Percentiles rank a stretch among this genome's conserved stretches.
These are phyloP conservation scores for Myxocyprinus asiaticus DNA, from an alignment of 2,113 vertebrate genomes.

Conservation along the genomic window DNA sequence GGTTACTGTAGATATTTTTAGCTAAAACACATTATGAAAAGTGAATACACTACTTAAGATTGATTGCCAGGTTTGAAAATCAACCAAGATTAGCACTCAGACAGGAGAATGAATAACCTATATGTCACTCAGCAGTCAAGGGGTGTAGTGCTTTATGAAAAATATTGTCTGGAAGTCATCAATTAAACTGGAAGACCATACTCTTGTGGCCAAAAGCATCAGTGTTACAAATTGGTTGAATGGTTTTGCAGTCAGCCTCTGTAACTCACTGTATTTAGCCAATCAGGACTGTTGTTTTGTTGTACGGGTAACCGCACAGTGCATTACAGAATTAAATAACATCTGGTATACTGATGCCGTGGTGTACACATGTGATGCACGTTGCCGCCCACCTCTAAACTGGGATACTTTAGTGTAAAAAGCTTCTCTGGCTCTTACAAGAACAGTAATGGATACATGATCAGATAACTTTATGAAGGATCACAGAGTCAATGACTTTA, in stretches of 20 bases:
- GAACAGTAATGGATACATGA: slow-evolving; percentile 24
- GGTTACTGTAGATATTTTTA: background rate
- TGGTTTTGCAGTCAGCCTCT: background rate
- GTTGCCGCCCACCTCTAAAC: slow-evolving; percentile 9
- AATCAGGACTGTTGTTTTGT: background rate
- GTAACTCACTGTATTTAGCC: background rate
- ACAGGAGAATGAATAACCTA: no score
- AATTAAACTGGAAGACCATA: background rate
- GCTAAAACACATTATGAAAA: background rate
- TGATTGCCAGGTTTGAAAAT: slow-evolving; percentile 19
- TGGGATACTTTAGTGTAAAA: slow-evolving; percentile 4
- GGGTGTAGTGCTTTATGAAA: slow-evolving; percentile 4
- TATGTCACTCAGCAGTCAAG: background rate
- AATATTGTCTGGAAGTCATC: background rate
- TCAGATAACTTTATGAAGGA: background rate
- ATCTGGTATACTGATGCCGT: background rate
- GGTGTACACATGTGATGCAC: background rate
- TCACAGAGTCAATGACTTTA: slow-evolving; percentile 3
- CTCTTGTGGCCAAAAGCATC: background rate
- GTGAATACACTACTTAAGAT: background rate
- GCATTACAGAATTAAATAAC: slow-evolving; percentile 15
- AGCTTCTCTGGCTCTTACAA: background rate
- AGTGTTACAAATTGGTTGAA: background rate
- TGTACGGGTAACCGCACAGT: background rate
- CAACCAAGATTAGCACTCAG: no score